Percentiles rank a stretch among this genome's conserved stretches.
Evolutionary conservation across 2,888 invertebrate genomes (phyloP).

Genomic region (Abscondita cerata): DNA sequence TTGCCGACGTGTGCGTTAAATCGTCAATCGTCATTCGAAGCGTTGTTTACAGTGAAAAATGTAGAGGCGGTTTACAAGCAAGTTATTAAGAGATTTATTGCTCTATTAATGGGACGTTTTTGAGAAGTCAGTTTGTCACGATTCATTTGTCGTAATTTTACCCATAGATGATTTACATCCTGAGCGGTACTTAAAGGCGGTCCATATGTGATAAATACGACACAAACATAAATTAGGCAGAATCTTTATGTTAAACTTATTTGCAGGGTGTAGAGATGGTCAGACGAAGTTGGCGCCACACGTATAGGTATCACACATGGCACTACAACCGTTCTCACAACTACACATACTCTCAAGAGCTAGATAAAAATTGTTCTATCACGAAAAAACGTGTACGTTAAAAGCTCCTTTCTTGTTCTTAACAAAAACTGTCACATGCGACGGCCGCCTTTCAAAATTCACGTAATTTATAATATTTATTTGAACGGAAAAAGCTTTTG

Average conservation of each 20-base stretch:
- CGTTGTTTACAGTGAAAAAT: too few species aligned
- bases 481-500: too few species aligned
- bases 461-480: too few species aligned
- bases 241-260: conserved; percentile 17
- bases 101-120: background rate
- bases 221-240: conserved; percentile 13
- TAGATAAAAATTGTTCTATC: conserved; percentile 30
- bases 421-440: conserved; percentile 6
- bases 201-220: conserved; percentile 6
- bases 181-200: background rate
- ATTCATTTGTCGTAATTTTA: background rate
- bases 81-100: background rate
- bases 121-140: background rate
- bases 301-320: conserved; percentile 30
- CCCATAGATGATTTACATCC: background rate
- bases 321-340: conserved; percentile 31
- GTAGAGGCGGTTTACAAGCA: background rate
- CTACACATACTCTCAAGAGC: conserved; percentile 32
- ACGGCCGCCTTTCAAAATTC: background rate
- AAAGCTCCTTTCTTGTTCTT: conserved; percentile 21
- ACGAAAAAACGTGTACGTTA: conserved; percentile 16
- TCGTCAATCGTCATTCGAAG: too few species aligned
- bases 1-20: too few species aligned
- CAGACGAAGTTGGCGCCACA: conserved; percentile 32
- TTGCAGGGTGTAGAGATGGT: conserved; percentile 22